A percentile compares a stretch with the other conserved stretches of the same genome.
phyloP scores from a whole-genome alignment of 2,888 invertebrate genomes.

The Limnephilus marmoratus region DNA sequence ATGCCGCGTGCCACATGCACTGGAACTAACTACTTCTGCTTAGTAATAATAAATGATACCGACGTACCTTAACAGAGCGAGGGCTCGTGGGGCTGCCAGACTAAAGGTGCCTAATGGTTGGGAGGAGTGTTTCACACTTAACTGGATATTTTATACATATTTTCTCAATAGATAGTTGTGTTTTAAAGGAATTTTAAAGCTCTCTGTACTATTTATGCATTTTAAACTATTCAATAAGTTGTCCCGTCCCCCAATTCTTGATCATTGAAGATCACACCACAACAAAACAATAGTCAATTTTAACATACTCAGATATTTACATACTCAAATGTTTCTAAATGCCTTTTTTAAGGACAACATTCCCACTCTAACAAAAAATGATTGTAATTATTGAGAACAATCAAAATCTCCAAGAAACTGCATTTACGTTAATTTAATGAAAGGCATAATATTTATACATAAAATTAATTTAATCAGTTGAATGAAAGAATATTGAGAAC shows the following conservation, averaged over 20 bases:
- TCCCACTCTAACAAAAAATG: neutral
- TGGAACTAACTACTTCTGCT: conserved; percentile 3
- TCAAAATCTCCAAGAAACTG: conserved; percentile 55
- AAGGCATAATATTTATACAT: neutral
- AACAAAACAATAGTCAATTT: conserved; percentile 23
- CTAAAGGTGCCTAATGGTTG: conserved; percentile 66
- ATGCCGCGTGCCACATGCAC: neutral
- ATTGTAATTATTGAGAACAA: conserved; percentile 26
- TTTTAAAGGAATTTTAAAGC: conserved; percentile 56
- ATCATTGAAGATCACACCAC: neutral
- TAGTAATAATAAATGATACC: conserved; percentile 60
- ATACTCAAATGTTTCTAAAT: conserved; percentile 3
- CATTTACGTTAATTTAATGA: conserved; percentile 47
- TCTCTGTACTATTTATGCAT: conserved; percentile 51
- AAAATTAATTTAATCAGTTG: conserved; percentile 6
- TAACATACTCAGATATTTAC: conserved; percentile 20
- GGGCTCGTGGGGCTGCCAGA: conserved; percentile 57
- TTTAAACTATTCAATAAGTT: conserved; percentile 47
- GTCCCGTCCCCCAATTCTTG: conserved; percentile 42
- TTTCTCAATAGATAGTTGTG: conserved; percentile 63
- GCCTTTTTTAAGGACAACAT: neutral
- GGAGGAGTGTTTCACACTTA: conserved; percentile 65
- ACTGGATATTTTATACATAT: conserved; percentile 66
- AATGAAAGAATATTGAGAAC: neutral
- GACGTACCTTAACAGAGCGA: conserved; percentile 63